Base-by-base conservation (phyloP, 2,888 invertebrate species). In the Empis livida region DNA sequence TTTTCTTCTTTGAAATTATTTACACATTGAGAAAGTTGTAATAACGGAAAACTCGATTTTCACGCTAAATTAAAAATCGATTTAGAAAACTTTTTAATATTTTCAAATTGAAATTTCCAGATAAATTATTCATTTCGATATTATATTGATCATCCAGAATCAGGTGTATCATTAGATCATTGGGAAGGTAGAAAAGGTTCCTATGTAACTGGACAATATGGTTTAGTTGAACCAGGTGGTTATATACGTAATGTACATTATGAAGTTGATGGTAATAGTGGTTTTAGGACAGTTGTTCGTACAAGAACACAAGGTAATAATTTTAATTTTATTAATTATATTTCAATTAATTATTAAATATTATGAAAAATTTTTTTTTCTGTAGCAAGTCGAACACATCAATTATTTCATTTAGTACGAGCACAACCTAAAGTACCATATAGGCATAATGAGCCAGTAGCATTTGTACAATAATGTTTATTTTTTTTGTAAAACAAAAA, bases 151-250 rank as follows among this genome's bases (percentile, higher is more conserved):
- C 60, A 65, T 54, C 53, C 58, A 17, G 53, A 53, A 38, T 58
- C 59, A 23, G 61, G 59, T 31, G 63, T 65, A 40, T 59, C 60
- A 44, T 57, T 64, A 47, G 58, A 63, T 50, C 66, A 66, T 49
- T 59, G 60, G 47, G 67, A 67, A 47, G 59, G 59, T 46, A 60
- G 64, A 8, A 54, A 57, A 42, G 64, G 64, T 10, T 53, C 55
- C 27, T 53, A 59, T 38, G 63, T 66, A 10, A 54, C 44, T 27
- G 65, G 66, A 10, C 57, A 60, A 27, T 62, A 65, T 56, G 62
- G 61, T 39, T 55, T 65, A 31, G 52, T 65, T 16, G 64, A 67
- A 50, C 62, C 61, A 10, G 60, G 56, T 40, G 67, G 66, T n/a
- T 58, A 58, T 49, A 57, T 65, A 27, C 58, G 64, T 32, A 60